Conservation (phyloP, 2,797 vertebrate species). For the Sebastes itinus region DNA sequence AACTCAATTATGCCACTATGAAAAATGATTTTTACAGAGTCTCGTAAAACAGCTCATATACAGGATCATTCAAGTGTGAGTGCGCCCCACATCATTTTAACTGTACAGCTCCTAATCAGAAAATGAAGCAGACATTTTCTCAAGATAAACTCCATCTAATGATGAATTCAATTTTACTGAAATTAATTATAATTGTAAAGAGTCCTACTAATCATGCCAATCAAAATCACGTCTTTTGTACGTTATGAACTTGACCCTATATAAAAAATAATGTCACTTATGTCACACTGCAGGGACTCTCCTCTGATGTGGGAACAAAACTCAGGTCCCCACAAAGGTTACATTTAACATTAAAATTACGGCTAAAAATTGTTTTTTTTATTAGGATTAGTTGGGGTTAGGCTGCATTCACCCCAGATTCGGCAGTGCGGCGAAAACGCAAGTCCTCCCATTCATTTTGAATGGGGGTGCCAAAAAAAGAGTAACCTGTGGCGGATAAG, state of each 20-base stretch:
- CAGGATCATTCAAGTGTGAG: neutral
- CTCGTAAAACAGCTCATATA: neutral
- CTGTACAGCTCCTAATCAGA: neutral
- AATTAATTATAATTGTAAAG: neutral
- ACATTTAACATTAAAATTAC: neutral
- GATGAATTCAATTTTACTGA: neutral
- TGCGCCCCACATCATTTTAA: neutral
- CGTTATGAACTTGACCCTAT: neutral
- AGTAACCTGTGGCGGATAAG: too few relatives aligned
- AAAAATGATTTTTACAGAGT: conserved; percentile 3
- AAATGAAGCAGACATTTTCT: neutral
- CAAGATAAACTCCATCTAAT: neutral
- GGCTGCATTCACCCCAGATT: too few relatives aligned
- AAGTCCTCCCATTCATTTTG: too few relatives aligned
- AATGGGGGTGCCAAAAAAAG: too few relatives aligned
- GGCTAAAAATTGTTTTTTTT: neutral
- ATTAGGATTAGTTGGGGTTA: neutral
- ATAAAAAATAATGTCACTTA: neutral
- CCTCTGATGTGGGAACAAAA: neutral
- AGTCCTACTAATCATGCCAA: neutral
- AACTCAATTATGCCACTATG: conserved; percentile 2
- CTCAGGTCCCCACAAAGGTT: neutral
- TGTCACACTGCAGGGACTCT: neutral
- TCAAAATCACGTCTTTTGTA: neutral
- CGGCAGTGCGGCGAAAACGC: too few relatives aligned